phyloP scores from a whole-genome alignment of 2,113 vertebrate species.

The Hassar affinis region DNA sequence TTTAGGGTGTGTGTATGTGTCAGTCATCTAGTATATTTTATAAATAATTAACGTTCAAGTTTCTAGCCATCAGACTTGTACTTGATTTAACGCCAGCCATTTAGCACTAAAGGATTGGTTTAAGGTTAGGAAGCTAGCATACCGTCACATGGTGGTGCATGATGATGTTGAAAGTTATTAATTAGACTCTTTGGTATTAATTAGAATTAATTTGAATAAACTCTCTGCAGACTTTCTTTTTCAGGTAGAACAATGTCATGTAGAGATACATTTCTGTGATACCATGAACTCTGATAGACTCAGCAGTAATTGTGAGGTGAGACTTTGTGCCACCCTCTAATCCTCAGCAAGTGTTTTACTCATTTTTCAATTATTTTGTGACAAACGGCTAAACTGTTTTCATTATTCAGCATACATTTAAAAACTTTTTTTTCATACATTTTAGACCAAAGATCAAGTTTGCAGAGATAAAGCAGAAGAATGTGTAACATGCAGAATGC shows the following conservation, averaged over 20 bases:
- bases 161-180: not conserved
- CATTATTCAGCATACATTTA: too few relatives aligned
- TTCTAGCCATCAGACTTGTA: not conserved
- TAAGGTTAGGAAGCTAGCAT: not conserved
- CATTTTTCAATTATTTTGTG: not conserved
- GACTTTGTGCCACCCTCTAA: not conserved
- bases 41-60: not conserved
- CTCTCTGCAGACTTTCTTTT: not conserved
- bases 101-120: not conserved
- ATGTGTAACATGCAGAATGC: not conserved
- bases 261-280: not conserved
- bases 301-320: not conserved
- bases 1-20: not conserved
- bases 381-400: not conserved
- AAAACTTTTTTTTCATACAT: not conserved
- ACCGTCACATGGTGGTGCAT: not conserved
- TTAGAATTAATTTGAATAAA: too few relatives aligned
- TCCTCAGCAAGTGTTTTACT: not conserved
- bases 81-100: not conserved
- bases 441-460: not conserved
- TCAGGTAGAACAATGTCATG: not conserved
- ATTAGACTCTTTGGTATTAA: too few relatives aligned
- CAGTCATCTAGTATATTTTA: not conserved
- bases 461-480: not conserved
- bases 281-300: not conserved